A percentile compares a stretch with the other conserved stretches of the same genome.
Conservation (phyloP, 2,888 invertebrate genomes). For the Venusia cambrica region DNA sequence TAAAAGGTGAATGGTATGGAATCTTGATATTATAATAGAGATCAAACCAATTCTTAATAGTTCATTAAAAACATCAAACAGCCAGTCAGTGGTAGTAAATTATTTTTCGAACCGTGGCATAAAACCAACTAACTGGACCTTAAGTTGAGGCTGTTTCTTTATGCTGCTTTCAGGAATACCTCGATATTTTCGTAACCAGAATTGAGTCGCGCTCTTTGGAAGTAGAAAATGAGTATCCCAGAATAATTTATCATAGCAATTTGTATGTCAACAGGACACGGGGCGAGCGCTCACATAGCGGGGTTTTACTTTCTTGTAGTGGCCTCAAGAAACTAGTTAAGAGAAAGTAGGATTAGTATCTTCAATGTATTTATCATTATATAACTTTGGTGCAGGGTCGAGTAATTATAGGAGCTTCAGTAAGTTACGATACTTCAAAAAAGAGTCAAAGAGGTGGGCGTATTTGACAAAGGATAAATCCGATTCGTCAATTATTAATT, state of each 20-base stretch:
- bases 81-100: too few species aligned
- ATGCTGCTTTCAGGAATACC: too few species aligned
- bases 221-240: constrained; percentile 52
- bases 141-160: too few species aligned
- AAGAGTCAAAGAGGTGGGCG: constrained; percentile 20
- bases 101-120: too few species aligned
- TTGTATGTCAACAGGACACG: constrained; percentile 78
- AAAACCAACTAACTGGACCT: too few species aligned
- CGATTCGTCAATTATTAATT: constrained; percentile 34
- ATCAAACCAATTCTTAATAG: constrained; percentile 3
- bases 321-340: constrained; percentile 77
- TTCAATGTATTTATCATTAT: constrained; percentile 65
- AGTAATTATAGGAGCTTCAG: constrained; percentile 29
- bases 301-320: constrained; percentile 79
- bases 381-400: constrained; percentile 46
- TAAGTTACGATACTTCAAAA: constrained; percentile 29
- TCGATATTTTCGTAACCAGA: too few species aligned
- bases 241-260: constrained; percentile 65
- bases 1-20: constrained; percentile 22
- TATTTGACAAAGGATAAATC: constrained; percentile 31
- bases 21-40: constrained; percentile 18
- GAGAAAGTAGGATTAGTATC: constrained; percentile 78
- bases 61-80: too few species aligned
- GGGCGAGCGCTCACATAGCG: constrained; percentile 72
- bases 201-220: too few species aligned